Conservation (phyloP, 2,113 vertebrate species). For the Arenaria interpres region DNA sequence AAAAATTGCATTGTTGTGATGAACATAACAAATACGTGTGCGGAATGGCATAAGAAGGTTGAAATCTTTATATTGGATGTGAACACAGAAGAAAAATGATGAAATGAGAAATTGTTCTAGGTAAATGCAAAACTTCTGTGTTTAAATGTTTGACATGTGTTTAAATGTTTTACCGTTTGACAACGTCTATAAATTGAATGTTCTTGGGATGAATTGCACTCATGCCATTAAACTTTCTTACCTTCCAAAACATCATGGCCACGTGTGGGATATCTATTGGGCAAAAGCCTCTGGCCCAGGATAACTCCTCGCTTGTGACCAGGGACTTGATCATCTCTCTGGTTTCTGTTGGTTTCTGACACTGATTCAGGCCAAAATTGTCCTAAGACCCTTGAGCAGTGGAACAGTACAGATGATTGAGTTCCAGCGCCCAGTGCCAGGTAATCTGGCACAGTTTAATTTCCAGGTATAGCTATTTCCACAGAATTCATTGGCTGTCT, state of each 20-base stretch:
- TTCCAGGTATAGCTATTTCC: background rate
- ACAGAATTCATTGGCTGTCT: background rate
- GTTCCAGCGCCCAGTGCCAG: background rate
- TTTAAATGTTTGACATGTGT: background rate
- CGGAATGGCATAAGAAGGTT: background rate
- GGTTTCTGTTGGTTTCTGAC: background rate
- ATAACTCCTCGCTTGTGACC: background rate
- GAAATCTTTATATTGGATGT: background rate
- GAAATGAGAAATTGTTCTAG: background rate
- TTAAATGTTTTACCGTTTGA: background rate
- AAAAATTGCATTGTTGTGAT: background rate
- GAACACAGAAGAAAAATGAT: background rate
- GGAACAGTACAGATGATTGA: background rate
- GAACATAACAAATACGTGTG: background rate
- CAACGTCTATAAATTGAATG: background rate
- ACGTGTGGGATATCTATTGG: background rate
- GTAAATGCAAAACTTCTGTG: background rate
- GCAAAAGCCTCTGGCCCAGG: background rate
- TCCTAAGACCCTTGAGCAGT: background rate
- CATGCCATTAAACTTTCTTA: background rate
- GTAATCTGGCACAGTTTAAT: background rate
- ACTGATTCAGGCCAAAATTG: background rate
- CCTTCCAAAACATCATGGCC: background rate
- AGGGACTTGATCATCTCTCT: background rate
- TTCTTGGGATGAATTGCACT: background rate